These are phyloP conservation scores for Syndactyla subalaris DNA, from an alignment of 2,797 vertebrate species.

Conservation along the genomic window DNA sequence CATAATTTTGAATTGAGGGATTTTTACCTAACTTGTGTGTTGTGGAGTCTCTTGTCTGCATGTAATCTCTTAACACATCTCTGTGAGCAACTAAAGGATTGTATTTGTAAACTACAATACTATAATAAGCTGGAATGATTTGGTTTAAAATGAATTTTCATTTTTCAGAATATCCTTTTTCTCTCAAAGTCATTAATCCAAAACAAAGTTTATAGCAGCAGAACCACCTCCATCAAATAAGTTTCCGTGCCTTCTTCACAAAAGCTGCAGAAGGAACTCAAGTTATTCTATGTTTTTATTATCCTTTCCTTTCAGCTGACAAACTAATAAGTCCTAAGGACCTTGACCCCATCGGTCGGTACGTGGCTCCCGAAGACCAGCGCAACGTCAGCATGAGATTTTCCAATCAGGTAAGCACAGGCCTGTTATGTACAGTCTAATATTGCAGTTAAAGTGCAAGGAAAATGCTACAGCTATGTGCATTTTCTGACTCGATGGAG, in stretches of 20 bases:
- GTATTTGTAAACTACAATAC: neutral
- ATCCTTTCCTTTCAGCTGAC: constrained; percentile 80
- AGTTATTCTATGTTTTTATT: neutral
- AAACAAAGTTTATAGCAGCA: neutral
- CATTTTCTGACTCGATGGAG: neutral
- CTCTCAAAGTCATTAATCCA: neutral
- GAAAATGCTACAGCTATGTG: neutral
- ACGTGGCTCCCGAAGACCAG: constrained; percentile 85
- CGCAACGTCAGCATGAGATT: constrained; percentile 96
- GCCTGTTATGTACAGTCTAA: neutral
- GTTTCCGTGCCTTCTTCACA: neutral
- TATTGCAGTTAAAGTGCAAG: neutral
- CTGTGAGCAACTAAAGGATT: neutral
- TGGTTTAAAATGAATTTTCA: neutral
- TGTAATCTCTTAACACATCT: neutral
- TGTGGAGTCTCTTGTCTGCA: neutral
- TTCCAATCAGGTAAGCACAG: constrained; percentile 90
- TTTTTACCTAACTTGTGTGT: neutral
- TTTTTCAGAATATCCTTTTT: neutral
- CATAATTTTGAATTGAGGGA: neutral
- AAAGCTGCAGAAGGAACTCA: neutral
- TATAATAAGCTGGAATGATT: neutral
- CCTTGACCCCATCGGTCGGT: constrained; percentile 91
- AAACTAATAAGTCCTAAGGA: constrained; percentile 94
- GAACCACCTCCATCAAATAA: neutral